Conservation (phyloP, 2,113 vertebrate species). For the Neopipo cinnamomea region DNA sequence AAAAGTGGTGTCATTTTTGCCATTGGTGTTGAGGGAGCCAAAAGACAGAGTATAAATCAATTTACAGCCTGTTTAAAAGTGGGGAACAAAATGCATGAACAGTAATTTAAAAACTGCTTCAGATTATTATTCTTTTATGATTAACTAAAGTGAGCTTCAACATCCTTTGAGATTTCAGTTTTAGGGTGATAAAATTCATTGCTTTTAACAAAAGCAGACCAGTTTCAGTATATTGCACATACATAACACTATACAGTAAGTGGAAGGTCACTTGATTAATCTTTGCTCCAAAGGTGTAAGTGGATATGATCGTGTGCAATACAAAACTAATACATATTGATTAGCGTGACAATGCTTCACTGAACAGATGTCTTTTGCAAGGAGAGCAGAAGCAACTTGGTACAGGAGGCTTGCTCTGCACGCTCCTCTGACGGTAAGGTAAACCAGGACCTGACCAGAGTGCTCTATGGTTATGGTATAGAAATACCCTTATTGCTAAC, state of each 20-base stretch:
- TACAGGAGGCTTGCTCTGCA: background rate
- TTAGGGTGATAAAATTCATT: background rate
- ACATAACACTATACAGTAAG: background rate
- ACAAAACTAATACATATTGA: constrained; percentile 10
- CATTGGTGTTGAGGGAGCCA: background rate
- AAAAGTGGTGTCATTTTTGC: constrained; percentile 34
- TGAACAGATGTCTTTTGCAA: background rate
- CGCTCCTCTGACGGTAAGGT: background rate
- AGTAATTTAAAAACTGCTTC: background rate
- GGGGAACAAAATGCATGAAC: background rate
- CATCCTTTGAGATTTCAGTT: background rate
- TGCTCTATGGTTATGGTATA: background rate
- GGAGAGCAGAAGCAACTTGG: background rate
- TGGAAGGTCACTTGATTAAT: background rate
- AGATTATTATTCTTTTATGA: background rate
- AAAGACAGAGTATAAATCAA: constrained; percentile 40
- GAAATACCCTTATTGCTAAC: background rate
- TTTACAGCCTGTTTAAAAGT: constrained; percentile 11
- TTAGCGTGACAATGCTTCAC: background rate
- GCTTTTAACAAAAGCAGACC: background rate
- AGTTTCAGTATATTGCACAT: background rate
- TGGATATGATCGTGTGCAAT: background rate
- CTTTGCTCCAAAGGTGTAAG: background rate
- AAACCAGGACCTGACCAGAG: background rate
- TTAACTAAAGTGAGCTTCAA: background rate